Evolutionary conservation across 2,888 invertebrate genomes (phyloP).

Genomic region (Aplocera efformata): DNA sequence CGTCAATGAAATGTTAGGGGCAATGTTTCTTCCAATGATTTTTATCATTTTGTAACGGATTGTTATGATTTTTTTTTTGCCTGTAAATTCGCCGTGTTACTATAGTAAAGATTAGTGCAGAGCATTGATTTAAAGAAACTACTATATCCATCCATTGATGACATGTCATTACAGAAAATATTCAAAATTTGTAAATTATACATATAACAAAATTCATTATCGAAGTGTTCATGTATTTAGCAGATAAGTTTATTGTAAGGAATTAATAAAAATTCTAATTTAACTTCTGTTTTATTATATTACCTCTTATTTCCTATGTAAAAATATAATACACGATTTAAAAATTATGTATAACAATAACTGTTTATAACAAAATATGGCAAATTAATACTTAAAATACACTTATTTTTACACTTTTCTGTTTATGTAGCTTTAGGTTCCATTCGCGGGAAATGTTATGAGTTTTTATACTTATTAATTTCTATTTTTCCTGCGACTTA

Average conservation of each 20-base stretch:
- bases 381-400: too few species aligned
- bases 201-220: background rate
- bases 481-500: too few species aligned
- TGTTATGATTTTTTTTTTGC: conserved; percentile 3
- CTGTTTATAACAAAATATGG: too few species aligned
- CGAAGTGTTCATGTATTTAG: conserved; percentile 13
- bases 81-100: background rate
- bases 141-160: conserved; percentile 14
- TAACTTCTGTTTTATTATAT: conserved; percentile 15
- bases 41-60: conserved; percentile 4
- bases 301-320: conserved; percentile 15
- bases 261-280: conserved; percentile 17
- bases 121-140: background rate
- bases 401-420: too few species aligned
- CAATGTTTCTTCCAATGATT: too few species aligned
- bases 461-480: too few species aligned
- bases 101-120: background rate
- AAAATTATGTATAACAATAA: too few species aligned
- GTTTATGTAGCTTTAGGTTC: too few species aligned
- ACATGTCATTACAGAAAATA: conserved; percentile 10
- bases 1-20: too few species aligned
- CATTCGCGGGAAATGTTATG: too few species aligned
- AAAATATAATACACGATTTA: conserved; percentile 2
- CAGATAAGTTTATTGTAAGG: conserved; percentile 10
- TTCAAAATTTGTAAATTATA: background rate